phyloP scores from a whole-genome alignment of 2,797 vertebrate species.

The Psittacula echo region DNA sequence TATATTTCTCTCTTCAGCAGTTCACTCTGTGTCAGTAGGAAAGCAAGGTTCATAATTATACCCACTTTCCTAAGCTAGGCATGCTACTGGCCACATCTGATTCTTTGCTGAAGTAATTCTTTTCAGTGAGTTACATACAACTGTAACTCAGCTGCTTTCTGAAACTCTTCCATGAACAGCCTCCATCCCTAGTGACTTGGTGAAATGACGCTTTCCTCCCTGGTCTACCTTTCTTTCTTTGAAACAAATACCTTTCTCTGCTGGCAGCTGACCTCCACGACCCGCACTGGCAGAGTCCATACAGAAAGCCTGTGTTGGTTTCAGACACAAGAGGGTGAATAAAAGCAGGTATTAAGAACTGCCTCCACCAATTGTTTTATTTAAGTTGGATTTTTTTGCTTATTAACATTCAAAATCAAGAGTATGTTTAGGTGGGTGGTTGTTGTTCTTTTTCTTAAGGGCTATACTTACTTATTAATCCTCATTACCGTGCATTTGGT shows the following conservation, averaged over 20 bases:
- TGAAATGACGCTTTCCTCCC: neutral
- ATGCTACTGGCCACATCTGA: neutral
- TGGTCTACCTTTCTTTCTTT: neutral
- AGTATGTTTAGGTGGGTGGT: neutral
- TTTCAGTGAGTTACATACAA: neutral
- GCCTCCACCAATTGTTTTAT: neutral
- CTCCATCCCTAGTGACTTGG: neutral
- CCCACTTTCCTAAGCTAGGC: neutral
- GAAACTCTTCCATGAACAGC: neutral
- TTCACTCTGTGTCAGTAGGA: neutral
- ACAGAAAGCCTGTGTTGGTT: neutral
- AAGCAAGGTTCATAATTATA: neutral
- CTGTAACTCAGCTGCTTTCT: neutral
- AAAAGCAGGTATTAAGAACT: neutral
- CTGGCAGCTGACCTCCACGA: neutral
- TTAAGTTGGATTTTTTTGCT: neutral
- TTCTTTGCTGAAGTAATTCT: neutral
- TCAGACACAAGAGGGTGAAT: neutral
- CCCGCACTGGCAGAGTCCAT: neutral
- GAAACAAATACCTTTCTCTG: neutral
- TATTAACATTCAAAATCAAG: slow-evolving; percentile 14
- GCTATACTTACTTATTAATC: neutral
- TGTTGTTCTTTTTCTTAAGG: neutral
- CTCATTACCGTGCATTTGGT: neutral
- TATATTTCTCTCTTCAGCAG: neutral